phyloP scores from a whole-genome alignment of 2,888 invertebrate species.

The Heliconius aoede region DNA sequence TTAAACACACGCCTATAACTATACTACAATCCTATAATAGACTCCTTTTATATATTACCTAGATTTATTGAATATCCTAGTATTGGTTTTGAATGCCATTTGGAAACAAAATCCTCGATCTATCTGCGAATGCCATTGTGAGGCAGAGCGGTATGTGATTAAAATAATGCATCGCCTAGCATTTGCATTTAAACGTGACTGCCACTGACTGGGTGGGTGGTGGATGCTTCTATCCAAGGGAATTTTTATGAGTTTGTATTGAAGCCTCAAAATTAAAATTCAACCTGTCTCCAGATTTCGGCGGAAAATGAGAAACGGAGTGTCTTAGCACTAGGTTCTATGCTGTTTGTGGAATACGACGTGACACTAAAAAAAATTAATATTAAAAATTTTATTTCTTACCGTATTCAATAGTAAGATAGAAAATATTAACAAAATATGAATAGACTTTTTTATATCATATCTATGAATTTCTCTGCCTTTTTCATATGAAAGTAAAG shows the following conservation, averaged over 20 bases:
- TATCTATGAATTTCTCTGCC: too few species aligned
- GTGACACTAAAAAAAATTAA: too few species aligned
- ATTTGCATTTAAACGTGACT: conserved; percentile 47
- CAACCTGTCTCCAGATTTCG: too few species aligned
- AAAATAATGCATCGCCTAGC: conserved; percentile 44
- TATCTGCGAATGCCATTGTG: conserved; percentile 34
- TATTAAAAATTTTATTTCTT: too few species aligned
- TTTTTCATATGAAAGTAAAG: too few species aligned
- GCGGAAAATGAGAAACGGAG: too few species aligned
- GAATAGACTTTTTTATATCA: too few species aligned
- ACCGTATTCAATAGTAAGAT: too few species aligned
- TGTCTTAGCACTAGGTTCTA: too few species aligned
- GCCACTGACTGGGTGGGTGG: conserved; percentile 24
- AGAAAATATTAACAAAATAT: too few species aligned
- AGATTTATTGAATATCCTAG: conserved; percentile 7
- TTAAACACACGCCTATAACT: too few species aligned
- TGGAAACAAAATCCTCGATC: conserved; percentile 34
- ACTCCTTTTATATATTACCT: neutral
- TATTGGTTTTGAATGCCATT: conserved; percentile 39
- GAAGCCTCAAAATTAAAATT: neutral
- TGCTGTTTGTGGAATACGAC: too few species aligned
- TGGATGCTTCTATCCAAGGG: conserved; percentile 7
- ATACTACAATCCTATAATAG: neutral
- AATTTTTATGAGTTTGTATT: conserved; percentile 33
- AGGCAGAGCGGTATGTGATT: conserved; percentile 44